Percentiles rank a stretch among this genome's conserved stretches.
Evolutionary conservation across 2,888 invertebrate genomes (phyloP).

Genomic region (Athrips mouffetella): DNA sequence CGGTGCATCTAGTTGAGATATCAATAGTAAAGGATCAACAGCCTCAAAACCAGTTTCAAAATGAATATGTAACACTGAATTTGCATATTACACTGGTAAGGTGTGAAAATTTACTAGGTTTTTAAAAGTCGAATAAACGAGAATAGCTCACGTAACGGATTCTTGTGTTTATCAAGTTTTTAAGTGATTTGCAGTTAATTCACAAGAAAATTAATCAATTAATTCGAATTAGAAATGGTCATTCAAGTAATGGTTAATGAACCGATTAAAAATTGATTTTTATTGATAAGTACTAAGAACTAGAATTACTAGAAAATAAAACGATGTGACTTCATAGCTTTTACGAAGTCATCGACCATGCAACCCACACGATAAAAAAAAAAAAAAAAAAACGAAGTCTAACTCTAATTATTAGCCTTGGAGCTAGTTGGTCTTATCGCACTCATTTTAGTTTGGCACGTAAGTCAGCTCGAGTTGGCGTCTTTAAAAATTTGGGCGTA

Average conservation of each 20-base stretch:
- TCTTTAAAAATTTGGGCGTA: too few relatives aligned
- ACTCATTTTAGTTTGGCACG: too few relatives aligned
- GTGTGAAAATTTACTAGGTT: background rate
- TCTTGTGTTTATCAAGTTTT: background rate
- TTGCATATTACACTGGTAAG: background rate
- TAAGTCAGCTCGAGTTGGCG: too few relatives aligned
- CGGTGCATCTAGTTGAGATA: constrained; percentile 26
- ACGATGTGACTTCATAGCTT: too few relatives aligned
- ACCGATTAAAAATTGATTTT: too few relatives aligned
- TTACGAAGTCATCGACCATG: too few relatives aligned
- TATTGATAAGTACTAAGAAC: too few relatives aligned
- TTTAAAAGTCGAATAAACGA: background rate
- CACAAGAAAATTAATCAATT: background rate
- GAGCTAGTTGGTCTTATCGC: too few relatives aligned
- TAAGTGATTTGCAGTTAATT: background rate
- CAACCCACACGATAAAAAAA: too few relatives aligned
- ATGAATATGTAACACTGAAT: constrained; percentile 26
- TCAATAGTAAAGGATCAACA: constrained; percentile 44
- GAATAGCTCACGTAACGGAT: background rate
- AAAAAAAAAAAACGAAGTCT: too few relatives aligned
- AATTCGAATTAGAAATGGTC: background rate
- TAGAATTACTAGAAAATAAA: too few relatives aligned
- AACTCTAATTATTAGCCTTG: too few relatives aligned
- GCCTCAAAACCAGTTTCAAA: constrained; percentile 41
- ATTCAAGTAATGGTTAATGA: background rate